Evolutionary conservation across 1,140 invertebrate genomes (phyloP), one percentile per base, ranked within the genome.

Genomic region (Eriosoma lanigerum): DNA sequence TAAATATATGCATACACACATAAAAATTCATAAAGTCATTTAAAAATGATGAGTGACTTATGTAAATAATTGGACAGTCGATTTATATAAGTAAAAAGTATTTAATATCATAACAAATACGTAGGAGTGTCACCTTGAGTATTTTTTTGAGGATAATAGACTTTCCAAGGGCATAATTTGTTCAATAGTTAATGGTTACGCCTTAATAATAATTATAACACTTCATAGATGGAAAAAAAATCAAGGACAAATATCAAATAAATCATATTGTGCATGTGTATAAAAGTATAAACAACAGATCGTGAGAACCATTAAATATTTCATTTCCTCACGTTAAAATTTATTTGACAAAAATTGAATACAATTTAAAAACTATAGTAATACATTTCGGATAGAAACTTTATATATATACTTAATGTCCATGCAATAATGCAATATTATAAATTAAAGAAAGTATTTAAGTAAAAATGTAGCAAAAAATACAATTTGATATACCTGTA

Each of bases 171-270:
- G 44, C 75, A 46, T 48, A 32, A 29, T 72, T 52, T 72, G 29
- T 50, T 38, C 24, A 58, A 78, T 78, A 56, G 75, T 78, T 60
- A 60, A 78, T 60, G 21, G 56, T n/a, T 60, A 78, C 75, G 75
- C 75, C 75, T 78, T 60, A 60, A 78, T 60, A 78, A 78, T 78
- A 60, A 62, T 78, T 78, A 78, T 60, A 56, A 58, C 56, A 46
- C 24, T 78, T 78, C 50, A 24, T 48, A 78, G 62, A 60, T 60
- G 19, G 56, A 62, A 78, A 32, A 75, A 76, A 75, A 78, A 76
- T 76, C 75, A 78, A 78, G 75, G 75, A 29, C 38, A 60, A 29
- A 26, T 29, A 78, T 60, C 56, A 60, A 46, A 76, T 56, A 76
- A 76, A 72, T 72, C 46, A 72, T 72, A 19, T 19, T 52, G 19